phyloP scores from a whole-genome alignment of 2,797 vertebrate genomes.

The Diplodus sargus region DNA sequence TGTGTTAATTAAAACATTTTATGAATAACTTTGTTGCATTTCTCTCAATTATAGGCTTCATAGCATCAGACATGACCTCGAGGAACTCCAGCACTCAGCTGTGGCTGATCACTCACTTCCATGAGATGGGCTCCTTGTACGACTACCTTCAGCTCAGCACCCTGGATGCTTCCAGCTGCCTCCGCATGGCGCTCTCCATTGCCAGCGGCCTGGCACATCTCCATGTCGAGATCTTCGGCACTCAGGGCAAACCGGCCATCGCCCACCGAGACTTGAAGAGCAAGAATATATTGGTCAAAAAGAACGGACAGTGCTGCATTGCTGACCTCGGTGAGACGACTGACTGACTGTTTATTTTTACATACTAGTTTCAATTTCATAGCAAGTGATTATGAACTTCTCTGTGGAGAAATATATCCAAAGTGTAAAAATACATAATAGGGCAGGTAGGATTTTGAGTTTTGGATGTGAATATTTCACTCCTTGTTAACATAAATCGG shows the following conservation, averaged over 20 bases:
- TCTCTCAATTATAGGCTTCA: slow-evolving; percentile 85
- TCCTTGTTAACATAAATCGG: not conserved
- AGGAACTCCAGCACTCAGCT: slow-evolving; percentile 98
- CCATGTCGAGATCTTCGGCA: slow-evolving; percentile 98
- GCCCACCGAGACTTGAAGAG: slow-evolving; percentile 97
- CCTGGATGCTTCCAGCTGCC: slow-evolving; percentile 92
- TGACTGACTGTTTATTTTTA: not conserved
- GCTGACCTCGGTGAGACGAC: slow-evolving; percentile 93
- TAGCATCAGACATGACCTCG: slow-evolving; percentile 98
- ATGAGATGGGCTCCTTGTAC: slow-evolving; percentile 97
- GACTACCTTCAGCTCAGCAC: slow-evolving; percentile 97
- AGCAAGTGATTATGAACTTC: not conserved
- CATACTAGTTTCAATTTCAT: not conserved
- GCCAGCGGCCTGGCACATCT: slow-evolving; percentile 95
- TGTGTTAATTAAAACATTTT: slow-evolving; percentile 5
- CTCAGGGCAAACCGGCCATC: slow-evolving; percentile 97
- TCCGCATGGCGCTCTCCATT: slow-evolving; percentile 94
- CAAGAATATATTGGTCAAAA: slow-evolving; percentile 98
- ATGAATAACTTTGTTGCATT: slow-evolving; percentile 1
- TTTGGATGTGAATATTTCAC: not conserved
- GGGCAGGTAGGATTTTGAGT: not conserved
- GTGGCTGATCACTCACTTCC: slow-evolving; percentile 98
- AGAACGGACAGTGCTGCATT: slow-evolving; percentile 98
- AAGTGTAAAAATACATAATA: not conserved
- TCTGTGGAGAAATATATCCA: not conserved